Evolutionary conservation across 2,797 vertebrate species (phyloP).

Genomic region (Gastrophryne carolinensis): DNA sequence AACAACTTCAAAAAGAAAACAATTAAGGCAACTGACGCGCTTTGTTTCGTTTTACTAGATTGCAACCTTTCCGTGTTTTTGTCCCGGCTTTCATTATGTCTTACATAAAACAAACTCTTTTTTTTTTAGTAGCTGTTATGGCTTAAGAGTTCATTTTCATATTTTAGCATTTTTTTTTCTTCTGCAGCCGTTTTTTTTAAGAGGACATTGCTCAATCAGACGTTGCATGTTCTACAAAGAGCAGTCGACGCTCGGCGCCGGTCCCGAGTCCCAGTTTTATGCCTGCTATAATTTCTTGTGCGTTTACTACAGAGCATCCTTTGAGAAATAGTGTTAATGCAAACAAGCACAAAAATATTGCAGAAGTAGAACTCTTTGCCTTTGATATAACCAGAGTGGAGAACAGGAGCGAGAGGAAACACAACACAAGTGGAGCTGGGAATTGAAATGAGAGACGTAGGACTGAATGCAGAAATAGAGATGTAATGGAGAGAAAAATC

Average conservation of each 20-base stretch:
- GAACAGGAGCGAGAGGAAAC: constrained; percentile 8
- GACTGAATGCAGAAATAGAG: constrained; percentile 23
- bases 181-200: neutral
- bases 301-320: constrained; percentile 16
- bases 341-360: constrained; percentile 33
- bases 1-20: neutral
- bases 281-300: constrained; percentile 15
- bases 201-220: constrained; percentile 21
- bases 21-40: constrained; percentile 9
- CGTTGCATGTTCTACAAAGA: constrained; percentile 31
- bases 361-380: constrained; percentile 18
- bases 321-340: constrained; percentile 37
- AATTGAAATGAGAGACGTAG: constrained; percentile 32
- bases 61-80: neutral
- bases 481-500: constrained; percentile 25
- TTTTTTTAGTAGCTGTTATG: neutral
- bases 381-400: constrained; percentile 34
- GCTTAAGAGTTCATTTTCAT: neutral
- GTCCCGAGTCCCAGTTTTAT: constrained; percentile 19
- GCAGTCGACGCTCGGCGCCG: neutral
- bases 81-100: neutral
- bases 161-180: constrained; percentile 2
- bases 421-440: constrained; percentile 20
- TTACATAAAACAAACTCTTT: constrained; percentile 7
- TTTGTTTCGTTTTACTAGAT: neutral